A percentile compares a stretch with the other conserved stretches of the same genome.
phyloP scores from a whole-genome alignment of 2,797 vertebrate genomes.

The Phaenicophaeus curvirostris region DNA sequence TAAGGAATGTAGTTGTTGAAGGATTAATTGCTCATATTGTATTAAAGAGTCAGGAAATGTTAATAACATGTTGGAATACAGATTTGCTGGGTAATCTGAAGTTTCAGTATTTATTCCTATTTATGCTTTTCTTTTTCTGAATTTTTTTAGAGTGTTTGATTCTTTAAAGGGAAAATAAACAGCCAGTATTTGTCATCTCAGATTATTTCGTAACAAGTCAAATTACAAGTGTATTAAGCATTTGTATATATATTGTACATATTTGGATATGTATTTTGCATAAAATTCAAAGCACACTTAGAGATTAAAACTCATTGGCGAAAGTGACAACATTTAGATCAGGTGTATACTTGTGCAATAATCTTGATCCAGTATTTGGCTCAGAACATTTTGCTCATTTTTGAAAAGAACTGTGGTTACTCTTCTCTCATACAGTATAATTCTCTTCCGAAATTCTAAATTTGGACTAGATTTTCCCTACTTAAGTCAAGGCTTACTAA shows the following conservation, averaged over 20 bases:
- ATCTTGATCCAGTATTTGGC: neutral
- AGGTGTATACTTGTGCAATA: neutral
- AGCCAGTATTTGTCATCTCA: neutral
- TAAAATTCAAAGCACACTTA: neutral
- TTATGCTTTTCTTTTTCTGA: neutral
- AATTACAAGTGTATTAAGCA: neutral
- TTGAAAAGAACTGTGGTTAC: neutral
- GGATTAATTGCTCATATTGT: neutral
- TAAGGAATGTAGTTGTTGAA: neutral
- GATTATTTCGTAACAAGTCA: neutral
- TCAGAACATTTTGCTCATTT: neutral
- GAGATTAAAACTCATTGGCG: neutral
- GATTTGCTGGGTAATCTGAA: neutral
- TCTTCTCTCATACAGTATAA: neutral
- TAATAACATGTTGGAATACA: neutral
- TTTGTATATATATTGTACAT: neutral
- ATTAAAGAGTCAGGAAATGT: neutral
- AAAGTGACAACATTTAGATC: neutral
- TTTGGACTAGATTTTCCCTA: neutral
- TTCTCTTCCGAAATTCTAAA: neutral
- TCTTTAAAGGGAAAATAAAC: neutral
- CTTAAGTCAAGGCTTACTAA: neutral
- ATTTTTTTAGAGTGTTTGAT: neutral
- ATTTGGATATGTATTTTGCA: neutral
- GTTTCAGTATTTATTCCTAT: neutral